Conservation (phyloP, 1,140 invertebrate genomes). For the Drosophila malerkotliana region DNA sequence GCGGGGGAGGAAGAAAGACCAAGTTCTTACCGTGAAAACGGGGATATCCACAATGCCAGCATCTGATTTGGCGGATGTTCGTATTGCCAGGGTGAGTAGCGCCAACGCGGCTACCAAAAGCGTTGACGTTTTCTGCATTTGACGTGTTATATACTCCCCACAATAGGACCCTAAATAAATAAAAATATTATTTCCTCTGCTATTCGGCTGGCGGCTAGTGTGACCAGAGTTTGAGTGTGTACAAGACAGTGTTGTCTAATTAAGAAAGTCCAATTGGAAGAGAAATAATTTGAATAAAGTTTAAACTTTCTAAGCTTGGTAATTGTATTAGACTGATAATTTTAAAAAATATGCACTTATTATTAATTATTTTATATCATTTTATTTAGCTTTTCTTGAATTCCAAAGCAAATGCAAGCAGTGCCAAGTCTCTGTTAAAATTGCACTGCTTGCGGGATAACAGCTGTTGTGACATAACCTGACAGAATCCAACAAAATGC, state of each 20-base stretch:
- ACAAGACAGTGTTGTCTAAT: not conserved
- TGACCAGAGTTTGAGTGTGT: constrained; percentile 5
- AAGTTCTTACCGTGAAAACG: constrained; percentile 58
- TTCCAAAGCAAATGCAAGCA: not conserved
- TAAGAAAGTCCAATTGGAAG: not conserved
- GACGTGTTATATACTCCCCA: constrained; percentile 4
- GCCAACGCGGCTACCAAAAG: constrained; percentile 48
- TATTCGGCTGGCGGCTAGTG: constrained; percentile 7
- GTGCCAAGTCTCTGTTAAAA: not conserved
- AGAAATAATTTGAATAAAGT: no score
- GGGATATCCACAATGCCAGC: constrained; percentile 63
- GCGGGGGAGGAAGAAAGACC: constrained; percentile 5
- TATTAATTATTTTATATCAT: no score
- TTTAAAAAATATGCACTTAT: no score
- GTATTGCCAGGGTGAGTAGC: constrained; percentile 15
- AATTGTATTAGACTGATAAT: no score
- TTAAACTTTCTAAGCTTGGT: no score
- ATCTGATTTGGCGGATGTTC: constrained; percentile 59
- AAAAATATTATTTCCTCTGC: constrained; percentile 39
- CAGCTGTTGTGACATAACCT: constrained; percentile 73
- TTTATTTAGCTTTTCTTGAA: no score
- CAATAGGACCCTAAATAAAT: constrained; percentile 28
- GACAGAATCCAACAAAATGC: constrained; percentile 43
- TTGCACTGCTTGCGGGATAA: not conserved
- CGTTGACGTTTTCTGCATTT: constrained; percentile 38